Evolutionary conservation across 2,113 vertebrate species (phyloP), one percentile per base, ranked within the genome.

Genomic region (Vidua macroura): DNA sequence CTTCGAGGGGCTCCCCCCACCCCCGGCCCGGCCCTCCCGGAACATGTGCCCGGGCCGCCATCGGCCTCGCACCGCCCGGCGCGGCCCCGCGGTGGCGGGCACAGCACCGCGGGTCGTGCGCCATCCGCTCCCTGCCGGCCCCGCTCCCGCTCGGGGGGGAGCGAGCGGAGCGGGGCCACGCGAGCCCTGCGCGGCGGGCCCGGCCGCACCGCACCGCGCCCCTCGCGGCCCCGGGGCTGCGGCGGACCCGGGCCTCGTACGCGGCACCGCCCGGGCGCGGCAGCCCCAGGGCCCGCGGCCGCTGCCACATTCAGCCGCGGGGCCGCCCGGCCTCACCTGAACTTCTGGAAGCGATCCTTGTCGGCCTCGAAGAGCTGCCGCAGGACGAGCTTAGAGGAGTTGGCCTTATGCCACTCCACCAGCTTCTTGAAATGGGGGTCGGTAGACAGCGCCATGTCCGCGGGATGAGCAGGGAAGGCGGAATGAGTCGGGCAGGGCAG

Each of bases 301-400:
- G 43, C 67, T 14, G 15, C 31, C 31, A 31, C 55, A 31, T 30
- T 55, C 53, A 13, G 53, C 53, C 53, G 11, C 20, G 30, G 53
- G 30, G 30, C 53, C 19, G 31, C 55, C 33, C 20, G 19, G 41
- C 93, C 95, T 96, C 62, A 99, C 99, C 99, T 99, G 97, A 99
- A 97, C 59, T 98, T 98, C 90, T 84, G 97, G 98, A 99, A 99
- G 46, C 99, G 98, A 15, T 98, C 98, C 93, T 98, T 98, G 83
- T 99, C 98, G 17, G 95, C 85, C 16, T 99, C 98, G 92, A 99
- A 99, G 96, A 99, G 98, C 80, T 98, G 94, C 94, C 99, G 98
- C 96, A 99, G 95, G 91, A 98, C 98, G 90, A 99, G 98, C 58
- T 95, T 97, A 67, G 97, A 80, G 56, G 95, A 94, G 53, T 99